These are phyloP conservation scores for Catagonus wagneri DNA, from an alignment of 2,113 vertebrate genomes.

Conservation along the genomic window DNA sequence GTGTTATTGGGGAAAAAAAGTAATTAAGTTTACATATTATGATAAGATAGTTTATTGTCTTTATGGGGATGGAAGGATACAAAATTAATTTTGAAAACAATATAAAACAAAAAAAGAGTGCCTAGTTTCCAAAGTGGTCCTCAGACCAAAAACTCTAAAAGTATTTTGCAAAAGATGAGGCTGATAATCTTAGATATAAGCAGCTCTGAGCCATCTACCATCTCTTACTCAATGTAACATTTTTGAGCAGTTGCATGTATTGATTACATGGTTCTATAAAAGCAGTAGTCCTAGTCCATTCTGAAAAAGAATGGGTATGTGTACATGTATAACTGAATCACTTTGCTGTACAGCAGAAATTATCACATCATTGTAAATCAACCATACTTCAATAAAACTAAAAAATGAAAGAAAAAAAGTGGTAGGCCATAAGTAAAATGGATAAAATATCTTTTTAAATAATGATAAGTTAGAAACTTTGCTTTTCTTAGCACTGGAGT, in stretches of 20 bases:
- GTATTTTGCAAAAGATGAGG: background rate
- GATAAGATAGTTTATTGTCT: background rate
- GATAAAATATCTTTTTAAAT: background rate
- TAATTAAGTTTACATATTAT: background rate
- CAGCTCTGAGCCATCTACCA: background rate
- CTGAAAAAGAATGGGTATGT: too few species aligned
- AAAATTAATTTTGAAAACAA: background rate
- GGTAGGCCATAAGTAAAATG: background rate
- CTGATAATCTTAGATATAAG: background rate
- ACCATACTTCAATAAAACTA: too few species aligned
- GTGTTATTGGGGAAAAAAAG: background rate
- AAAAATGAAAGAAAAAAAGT: background rate
- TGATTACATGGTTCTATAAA: background rate
- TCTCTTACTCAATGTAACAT: background rate
- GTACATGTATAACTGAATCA: too few species aligned
- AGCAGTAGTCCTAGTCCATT: too few species aligned
- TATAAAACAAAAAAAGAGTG: background rate
- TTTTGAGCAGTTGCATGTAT: background rate
- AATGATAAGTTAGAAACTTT: constrained; percentile 10
- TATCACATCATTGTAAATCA: too few species aligned
- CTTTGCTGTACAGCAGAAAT: too few species aligned
- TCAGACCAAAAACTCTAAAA: background rate
- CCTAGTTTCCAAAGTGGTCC: background rate
- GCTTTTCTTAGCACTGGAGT: background rate
- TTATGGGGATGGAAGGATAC: background rate